These are phyloP conservation scores for Hirudo medicinalis DNA, from an alignment of 1,140 invertebrate species.

Conservation along the genomic window DNA sequence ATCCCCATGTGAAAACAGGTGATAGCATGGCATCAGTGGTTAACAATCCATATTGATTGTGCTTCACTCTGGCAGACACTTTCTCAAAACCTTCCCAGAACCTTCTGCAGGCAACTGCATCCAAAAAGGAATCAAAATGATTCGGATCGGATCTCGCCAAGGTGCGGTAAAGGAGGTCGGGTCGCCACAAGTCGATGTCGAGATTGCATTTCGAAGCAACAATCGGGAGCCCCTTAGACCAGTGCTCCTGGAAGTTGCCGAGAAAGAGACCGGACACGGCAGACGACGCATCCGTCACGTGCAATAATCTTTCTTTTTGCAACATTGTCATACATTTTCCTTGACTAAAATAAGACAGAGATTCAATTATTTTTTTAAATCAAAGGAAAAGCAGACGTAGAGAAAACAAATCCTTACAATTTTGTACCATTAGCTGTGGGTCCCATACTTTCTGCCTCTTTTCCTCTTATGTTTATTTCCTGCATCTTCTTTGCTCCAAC, in stretches of 20 bases:
- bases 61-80: slow-evolving; percentile 60
- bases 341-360: neutral
- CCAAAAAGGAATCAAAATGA: no score
- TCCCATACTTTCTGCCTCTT: no score
- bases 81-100: slow-evolving; percentile 95
- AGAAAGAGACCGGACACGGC: slow-evolving; percentile 37
- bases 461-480: no score
- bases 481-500: no score
- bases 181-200: slow-evolving; percentile 73
- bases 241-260: slow-evolving; percentile 71
- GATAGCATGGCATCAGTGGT: slow-evolving; percentile 53
- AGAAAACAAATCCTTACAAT: neutral
- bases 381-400: neutral
- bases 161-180: slow-evolving; percentile 44
- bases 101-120: slow-evolving; percentile 1
- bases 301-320: neutral
- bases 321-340: neutral
- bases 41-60: slow-evolving; percentile 62
- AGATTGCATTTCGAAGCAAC: slow-evolving; percentile 78
- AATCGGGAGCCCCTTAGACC: slow-evolving; percentile 74
- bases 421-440: neutral
- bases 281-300: neutral
- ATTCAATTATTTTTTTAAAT: neutral
- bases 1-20: slow-evolving; percentile 57
- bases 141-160: no score